phyloP scores from a whole-genome alignment of 2,113 vertebrate genomes.

The Bos javanicus region DNA sequence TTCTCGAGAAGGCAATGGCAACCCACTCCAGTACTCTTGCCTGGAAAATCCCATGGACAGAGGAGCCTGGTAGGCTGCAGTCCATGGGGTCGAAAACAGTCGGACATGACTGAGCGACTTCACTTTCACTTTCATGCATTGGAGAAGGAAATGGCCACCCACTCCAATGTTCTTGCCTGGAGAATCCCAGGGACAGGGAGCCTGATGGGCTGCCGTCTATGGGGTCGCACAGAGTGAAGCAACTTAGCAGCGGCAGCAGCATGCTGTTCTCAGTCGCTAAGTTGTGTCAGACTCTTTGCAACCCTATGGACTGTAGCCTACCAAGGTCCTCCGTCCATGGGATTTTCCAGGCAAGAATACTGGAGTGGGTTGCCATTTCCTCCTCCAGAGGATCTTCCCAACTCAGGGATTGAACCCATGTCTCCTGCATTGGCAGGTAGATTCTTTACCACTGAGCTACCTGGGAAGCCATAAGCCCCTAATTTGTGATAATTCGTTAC shows the following conservation, averaged over 20 bases:
- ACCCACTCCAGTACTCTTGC: too few relatives aligned
- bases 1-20: not conserved
- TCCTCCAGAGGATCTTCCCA: not conserved
- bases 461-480: not conserved
- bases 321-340: not conserved
- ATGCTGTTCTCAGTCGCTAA: not conserved
- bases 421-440: not conserved
- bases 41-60: too few relatives aligned
- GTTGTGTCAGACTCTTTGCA: accelerated
- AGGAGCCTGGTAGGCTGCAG: too few relatives aligned
- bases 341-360: not conserved
- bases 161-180: too few relatives aligned
- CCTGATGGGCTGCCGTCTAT: too few relatives aligned
- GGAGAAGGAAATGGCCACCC: too few relatives aligned
- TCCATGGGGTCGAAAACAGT: accelerated
- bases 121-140: too few relatives aligned
- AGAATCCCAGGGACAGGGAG: too few relatives aligned
- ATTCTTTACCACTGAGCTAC: not conserved
- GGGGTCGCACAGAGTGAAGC: too few relatives aligned
- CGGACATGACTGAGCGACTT: accelerated
- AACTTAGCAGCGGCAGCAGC: too few relatives aligned
- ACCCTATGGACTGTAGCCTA: not conserved
- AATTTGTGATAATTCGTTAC: not conserved
- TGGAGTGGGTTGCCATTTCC: not conserved
- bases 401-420: accelerated